A percentile compares a stretch with the other conserved stretches of the same genome.
phyloP scores from a whole-genome alignment of 2,888 invertebrate species.

The Branchellion lobata region DNA sequence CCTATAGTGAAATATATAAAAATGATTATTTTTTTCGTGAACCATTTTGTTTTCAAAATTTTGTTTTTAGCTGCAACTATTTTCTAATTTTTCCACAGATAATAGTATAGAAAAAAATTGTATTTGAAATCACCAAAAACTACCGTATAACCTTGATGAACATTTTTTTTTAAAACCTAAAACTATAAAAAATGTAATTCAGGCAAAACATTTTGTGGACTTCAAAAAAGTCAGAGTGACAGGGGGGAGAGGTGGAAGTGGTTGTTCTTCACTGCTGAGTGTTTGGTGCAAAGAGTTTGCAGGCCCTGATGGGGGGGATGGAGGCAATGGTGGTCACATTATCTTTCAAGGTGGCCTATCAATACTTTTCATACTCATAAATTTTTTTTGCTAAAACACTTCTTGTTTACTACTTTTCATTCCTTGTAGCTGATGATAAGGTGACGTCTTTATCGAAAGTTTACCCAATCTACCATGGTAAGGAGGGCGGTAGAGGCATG shows the following conservation, averaged over 20 bases:
- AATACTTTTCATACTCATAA: constrained; percentile 70
- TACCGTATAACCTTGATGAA: too few species aligned
- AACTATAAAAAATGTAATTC: too few species aligned
- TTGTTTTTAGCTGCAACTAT: too few species aligned
- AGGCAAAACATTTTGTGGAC: constrained; percentile 70
- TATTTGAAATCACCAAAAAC: too few species aligned
- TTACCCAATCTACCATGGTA: constrained; percentile 9
- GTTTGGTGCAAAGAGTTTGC: constrained; percentile 81
- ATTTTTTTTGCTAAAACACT: background rate
- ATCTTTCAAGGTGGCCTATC: constrained; percentile 49
- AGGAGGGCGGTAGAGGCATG: background rate
- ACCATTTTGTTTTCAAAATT: too few species aligned
- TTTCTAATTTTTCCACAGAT: too few species aligned
- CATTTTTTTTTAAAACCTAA: too few species aligned
- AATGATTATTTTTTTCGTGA: too few species aligned
- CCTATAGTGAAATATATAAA: too few species aligned
- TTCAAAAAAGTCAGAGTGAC: constrained; percentile 69
- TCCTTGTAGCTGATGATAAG: background rate
- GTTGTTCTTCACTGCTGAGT: constrained; percentile 81
- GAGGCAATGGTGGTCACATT: constrained; percentile 48
- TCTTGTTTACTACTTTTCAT: background rate
- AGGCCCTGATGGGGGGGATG: constrained; percentile 53
- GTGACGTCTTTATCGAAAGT: background rate
- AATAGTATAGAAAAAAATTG: too few species aligned
- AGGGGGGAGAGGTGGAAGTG: constrained; percentile 91